These are phyloP conservation scores for Formica exsecta DNA, from an alignment of 1,140 invertebrate species.

Conservation along the genomic window DNA sequence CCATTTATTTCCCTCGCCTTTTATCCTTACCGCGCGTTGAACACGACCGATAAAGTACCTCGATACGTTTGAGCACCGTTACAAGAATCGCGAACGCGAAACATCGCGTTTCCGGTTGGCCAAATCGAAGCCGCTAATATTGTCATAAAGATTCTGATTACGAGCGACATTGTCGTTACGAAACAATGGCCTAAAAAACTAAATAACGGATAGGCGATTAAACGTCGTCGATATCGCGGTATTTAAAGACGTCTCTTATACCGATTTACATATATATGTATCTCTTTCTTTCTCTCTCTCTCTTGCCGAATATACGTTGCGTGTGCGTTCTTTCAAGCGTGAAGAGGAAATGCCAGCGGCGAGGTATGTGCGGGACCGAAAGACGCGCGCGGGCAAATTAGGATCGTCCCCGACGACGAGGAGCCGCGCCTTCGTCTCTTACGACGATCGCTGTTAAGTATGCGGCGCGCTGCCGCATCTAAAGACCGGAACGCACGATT, in stretches of 20 bases:
- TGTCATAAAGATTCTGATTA: slow-evolving; percentile 49
- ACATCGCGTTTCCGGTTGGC: slow-evolving; percentile 10
- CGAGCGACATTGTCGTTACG: slow-evolving; percentile 40
- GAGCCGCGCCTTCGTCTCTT: slow-evolving; percentile 77
- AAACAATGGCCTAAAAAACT: slow-evolving; percentile 37
- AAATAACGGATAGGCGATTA: slow-evolving; percentile 10
- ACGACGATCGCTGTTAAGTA: slow-evolving; percentile 70
- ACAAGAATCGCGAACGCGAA: slow-evolving; percentile 33
- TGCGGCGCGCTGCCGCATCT: slow-evolving; percentile 79
- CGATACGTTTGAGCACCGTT: slow-evolving; percentile 24
- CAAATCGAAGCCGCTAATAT: slow-evolving; percentile 42
- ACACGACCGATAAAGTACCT: slow-evolving; percentile 46
- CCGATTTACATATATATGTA: background rate
- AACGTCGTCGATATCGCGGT: slow-evolving; percentile 35
- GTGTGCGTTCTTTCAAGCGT: slow-evolving; percentile 53
- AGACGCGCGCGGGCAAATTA: slow-evolving; percentile 58
- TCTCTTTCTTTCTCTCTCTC: background rate
- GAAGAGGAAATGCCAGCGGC: slow-evolving; percentile 66
- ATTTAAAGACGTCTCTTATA: slow-evolving; percentile 49
- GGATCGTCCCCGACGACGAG: slow-evolving; percentile 65
- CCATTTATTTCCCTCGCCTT: slow-evolving; percentile 29
- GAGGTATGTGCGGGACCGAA: background rate
- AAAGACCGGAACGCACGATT: slow-evolving; percentile 85
- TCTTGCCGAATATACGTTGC: background rate
- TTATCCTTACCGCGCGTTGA: slow-evolving; percentile 41